Conservation (phyloP, 1,140 invertebrate species). For the Diabrotica undecimpunctata region DNA sequence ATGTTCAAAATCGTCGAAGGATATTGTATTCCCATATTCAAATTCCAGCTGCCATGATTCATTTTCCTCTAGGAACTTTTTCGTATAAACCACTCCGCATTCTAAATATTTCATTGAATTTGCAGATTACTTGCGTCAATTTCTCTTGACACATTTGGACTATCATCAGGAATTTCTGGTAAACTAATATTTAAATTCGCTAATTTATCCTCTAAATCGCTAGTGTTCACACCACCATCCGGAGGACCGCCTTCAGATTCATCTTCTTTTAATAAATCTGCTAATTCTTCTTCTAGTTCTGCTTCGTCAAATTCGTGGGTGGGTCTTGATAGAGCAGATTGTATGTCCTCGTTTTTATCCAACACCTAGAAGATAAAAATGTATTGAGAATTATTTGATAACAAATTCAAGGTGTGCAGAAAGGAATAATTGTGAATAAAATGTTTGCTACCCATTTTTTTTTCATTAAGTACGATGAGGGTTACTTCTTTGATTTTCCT, state of each 20-base stretch:
- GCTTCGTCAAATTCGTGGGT: constrained; percentile 31
- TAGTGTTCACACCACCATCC: constrained; percentile 24
- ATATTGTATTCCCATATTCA: too few relatives aligned
- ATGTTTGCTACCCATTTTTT: too few relatives aligned
- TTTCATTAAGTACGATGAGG: too few relatives aligned
- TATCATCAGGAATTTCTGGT: constrained; percentile 32
- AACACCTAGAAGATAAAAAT: constrained; percentile 37
- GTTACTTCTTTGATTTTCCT: too few relatives aligned
- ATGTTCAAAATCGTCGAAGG: too few relatives aligned
- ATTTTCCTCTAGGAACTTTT: too few relatives aligned
- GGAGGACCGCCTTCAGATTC: constrained; percentile 20
- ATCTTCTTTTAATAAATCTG: constrained; percentile 38
- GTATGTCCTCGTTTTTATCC: constrained; percentile 47
- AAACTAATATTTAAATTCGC: constrained; percentile 30
- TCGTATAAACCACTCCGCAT: too few relatives aligned
- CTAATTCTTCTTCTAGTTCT: constrained; percentile 48
- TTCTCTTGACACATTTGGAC: constrained; percentile 17
- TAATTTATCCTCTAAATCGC: constrained; percentile 33
- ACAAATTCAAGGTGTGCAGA: not conserved
- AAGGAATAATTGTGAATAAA: not conserved
- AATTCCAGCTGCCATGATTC: too few relatives aligned
- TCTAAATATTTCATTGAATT: too few relatives aligned
- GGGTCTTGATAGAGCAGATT: constrained; percentile 39
- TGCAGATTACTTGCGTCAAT: not conserved
- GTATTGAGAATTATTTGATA: constrained; percentile 7